Conservation (phyloP, 92 coral and sea anemone species). For the Zoanthus sansibaricus region DNA sequence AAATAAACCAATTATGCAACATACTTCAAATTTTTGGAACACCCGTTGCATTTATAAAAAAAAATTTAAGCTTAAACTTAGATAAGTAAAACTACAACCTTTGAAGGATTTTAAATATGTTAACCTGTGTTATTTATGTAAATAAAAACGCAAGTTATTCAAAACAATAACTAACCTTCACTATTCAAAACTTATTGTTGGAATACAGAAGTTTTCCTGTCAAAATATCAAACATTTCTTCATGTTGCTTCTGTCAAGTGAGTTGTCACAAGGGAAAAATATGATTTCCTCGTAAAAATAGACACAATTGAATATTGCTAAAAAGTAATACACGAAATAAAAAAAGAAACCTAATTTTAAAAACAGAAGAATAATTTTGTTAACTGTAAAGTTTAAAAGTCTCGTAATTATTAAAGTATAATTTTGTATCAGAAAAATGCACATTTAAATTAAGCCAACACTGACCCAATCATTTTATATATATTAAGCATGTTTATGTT, state of each 20-base stretch:
- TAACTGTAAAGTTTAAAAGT: no score
- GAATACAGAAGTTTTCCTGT: not conserved
- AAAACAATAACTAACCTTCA: not conserved
- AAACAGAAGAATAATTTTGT: no score
- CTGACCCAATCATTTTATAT: no score
- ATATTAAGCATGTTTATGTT: not conserved
- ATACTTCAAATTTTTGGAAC: not conserved
- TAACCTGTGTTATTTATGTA: not conserved
- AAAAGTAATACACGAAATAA: no score
- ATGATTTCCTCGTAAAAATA: no score
- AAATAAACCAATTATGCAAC: not conserved
- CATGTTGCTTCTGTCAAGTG: no score
- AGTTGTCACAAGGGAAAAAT: no score
- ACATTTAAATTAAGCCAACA: conserved; percentile 10
- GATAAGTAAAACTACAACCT: no score
- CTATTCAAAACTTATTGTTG: not conserved
- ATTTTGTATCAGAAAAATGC: conserved; percentile 7
- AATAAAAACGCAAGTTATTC: not conserved
- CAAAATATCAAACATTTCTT: not conserved
- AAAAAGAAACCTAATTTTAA: no score
- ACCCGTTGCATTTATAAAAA: not conserved
- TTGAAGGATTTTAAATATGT: not conserved
- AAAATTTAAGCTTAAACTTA: not conserved
- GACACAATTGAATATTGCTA: no score
- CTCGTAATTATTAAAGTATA: not conserved